These are phyloP conservation scores for Notoglanidium macrostoma DNA, from an alignment of 2,797 vertebrate species.

Conservation along the genomic window DNA sequence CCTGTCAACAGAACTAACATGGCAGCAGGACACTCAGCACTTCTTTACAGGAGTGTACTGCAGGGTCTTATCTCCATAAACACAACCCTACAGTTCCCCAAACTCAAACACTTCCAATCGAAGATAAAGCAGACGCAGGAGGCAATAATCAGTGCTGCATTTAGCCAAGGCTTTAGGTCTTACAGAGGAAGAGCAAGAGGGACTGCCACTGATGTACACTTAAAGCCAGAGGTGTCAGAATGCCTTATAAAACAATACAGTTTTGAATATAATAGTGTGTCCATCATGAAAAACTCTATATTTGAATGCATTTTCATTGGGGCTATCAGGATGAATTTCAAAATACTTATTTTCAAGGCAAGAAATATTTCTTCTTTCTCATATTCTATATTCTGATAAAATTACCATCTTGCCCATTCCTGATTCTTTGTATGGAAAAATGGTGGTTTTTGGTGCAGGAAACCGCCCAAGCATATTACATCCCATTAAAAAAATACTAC, in stretches of 20 bases:
- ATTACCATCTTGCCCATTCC: too few species aligned
- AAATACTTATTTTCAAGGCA: background rate
- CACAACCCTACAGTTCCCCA: slow-evolving; percentile 50
- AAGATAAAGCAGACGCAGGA: slow-evolving; percentile 33
- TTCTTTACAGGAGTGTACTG: slow-evolving; percentile 4
- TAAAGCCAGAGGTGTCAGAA: background rate
- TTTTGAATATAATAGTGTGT: background rate
- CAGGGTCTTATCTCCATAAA: slow-evolving; percentile 62
- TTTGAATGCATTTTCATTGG: background rate
- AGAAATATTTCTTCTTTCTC: background rate
- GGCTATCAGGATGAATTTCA: background rate
- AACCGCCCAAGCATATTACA: background rate
- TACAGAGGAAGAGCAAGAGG: slow-evolving; percentile 17
- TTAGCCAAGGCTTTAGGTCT: slow-evolving; percentile 28
- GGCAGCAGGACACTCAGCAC: slow-evolving; percentile 4
- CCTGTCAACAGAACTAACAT: slow-evolving; percentile 3
- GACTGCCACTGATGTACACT: slow-evolving; percentile 13
- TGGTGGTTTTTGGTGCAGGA: background rate
- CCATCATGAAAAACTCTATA: background rate
- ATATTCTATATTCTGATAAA: background rate
- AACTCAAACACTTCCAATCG: slow-evolving; percentile 24
- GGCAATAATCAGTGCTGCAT: slow-evolving; percentile 37
- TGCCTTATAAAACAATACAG: background rate
- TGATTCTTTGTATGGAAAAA: background rate
- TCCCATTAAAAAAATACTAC: background rate